Percentiles rank a stretch among this genome's conserved stretches.
These are phyloP conservation scores for Solenopsis fugax DNA, from an alignment of 1,140 invertebrate species.

Conservation along the genomic window DNA sequence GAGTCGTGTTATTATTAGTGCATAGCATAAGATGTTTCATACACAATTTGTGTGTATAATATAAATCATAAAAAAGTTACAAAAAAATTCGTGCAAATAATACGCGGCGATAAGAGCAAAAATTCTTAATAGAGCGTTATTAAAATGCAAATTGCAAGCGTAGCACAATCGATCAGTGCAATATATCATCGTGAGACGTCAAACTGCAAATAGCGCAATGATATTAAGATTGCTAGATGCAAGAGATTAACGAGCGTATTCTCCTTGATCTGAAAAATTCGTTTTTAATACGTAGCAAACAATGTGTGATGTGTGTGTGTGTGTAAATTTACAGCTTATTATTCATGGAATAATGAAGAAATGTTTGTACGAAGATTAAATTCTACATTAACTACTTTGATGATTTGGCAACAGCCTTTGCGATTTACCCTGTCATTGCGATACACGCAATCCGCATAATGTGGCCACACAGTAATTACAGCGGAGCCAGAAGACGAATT, in stretches of 20 bases:
- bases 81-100: constrained; percentile 7
- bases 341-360: background rate
- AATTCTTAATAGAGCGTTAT: constrained; percentile 4
- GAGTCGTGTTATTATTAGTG: background rate
- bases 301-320: background rate
- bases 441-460: background rate
- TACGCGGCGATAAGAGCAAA: background rate
- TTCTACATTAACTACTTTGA: background rate
- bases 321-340: background rate
- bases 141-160: constrained; percentile 33
- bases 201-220: background rate
- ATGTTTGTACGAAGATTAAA: background rate
- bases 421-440: background rate
- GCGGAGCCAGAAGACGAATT: background rate
- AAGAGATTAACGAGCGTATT: constrained; percentile 2
- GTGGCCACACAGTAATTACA: background rate
- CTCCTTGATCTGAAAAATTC: constrained; percentile 7
- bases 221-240: background rate
- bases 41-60: background rate
- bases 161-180: background rate
- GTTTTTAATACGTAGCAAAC: background rate
- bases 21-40: background rate
- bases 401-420: background rate
- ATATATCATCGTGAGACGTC: constrained; percentile 22
- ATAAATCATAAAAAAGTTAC: background rate